phyloP scores from a whole-genome alignment of 2,113 vertebrate genomes.

The Poecilia latipinna region DNA sequence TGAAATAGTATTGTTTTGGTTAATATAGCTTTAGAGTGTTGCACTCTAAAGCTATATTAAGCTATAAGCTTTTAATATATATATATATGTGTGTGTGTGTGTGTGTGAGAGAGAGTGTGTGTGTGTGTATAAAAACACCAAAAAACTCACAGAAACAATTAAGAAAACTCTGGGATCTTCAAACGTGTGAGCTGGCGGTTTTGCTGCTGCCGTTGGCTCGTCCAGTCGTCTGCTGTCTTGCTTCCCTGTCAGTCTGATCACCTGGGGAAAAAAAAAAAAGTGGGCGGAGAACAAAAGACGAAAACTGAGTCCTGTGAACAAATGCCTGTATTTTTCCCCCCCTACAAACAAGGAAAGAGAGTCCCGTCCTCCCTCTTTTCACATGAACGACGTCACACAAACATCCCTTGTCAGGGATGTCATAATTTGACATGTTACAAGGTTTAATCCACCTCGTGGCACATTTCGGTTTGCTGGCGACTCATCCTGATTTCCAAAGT shows the following conservation, averaged over 20 bases:
- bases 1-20: too few species aligned
- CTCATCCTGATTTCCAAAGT: not conserved
- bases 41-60: too few species aligned
- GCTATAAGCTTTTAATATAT: too few species aligned
- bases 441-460: not conserved
- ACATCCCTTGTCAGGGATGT: not conserved
- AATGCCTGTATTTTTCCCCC: conserved; percentile 35
- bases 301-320: conserved; percentile 50
- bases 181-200: not conserved
- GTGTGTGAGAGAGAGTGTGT: too few species aligned
- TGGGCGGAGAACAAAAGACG: conserved; percentile 47
- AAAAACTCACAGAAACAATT: conserved; percentile 36
- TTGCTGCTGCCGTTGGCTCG: not conserved
- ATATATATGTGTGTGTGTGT: too few species aligned
- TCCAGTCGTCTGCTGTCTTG: conserved; percentile 4
- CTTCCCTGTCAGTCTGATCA: conserved; percentile 36
- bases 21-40: too few species aligned
- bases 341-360: conserved; percentile 6
- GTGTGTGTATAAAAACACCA: too few species aligned
- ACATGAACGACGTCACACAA: conserved; percentile 2
- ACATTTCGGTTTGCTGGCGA: not conserved
- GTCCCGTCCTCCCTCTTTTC: conserved; percentile 24
- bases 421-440: conserved; percentile 17
- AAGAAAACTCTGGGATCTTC: not conserved
- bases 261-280: conserved; percentile 19